These are phyloP conservation scores for Fragum whitleyi DNA, from an alignment of 2,888 invertebrate genomes.

Conservation along the genomic window DNA sequence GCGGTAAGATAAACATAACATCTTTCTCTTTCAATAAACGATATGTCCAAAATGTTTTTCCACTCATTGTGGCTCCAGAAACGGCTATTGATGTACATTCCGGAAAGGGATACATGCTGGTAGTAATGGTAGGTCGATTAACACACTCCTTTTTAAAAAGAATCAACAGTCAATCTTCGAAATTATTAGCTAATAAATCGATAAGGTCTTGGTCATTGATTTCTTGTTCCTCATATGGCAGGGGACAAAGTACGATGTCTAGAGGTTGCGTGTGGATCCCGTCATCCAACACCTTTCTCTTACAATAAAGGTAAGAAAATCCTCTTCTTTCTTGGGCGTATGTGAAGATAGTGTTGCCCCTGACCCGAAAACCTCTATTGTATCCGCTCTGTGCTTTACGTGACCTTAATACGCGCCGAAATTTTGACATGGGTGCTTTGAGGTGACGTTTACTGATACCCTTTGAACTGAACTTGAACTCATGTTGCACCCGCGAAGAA, in stretches of 20 bases:
- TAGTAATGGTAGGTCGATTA: conserved; percentile 30
- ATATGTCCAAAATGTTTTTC: conserved; percentile 36
- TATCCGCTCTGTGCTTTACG: conserved; percentile 26
- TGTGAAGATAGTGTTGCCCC: conserved; percentile 33
- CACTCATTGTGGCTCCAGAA: neutral
- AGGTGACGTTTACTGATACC: conserved; percentile 41
- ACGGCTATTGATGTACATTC: conserved; percentile 23
- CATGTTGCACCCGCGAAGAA: conserved; percentile 1
- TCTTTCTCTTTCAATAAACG: conserved; percentile 14
- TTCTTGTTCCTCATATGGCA: conserved; percentile 15
- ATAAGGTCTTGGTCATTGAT: conserved; percentile 35
- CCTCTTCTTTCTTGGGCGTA: conserved; percentile 41
- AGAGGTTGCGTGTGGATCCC: conserved; percentile 51
- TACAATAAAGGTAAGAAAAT: conserved; percentile 53
- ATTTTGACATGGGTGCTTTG: conserved; percentile 40
- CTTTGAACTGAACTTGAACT: conserved; percentile 54
- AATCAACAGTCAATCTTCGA: neutral
- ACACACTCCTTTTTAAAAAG: neutral
- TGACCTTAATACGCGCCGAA: conserved; percentile 39
- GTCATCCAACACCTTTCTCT: conserved; percentile 43
- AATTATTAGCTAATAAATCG: too few species aligned
- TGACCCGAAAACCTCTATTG: conserved; percentile 40
- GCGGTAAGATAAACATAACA: conserved; percentile 29
- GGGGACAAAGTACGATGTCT: too few species aligned
- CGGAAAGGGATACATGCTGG: conserved; percentile 28